Base-by-base conservation (phyloP, 2,797 vertebrate genomes). In the Limosa lapponica region DNA sequence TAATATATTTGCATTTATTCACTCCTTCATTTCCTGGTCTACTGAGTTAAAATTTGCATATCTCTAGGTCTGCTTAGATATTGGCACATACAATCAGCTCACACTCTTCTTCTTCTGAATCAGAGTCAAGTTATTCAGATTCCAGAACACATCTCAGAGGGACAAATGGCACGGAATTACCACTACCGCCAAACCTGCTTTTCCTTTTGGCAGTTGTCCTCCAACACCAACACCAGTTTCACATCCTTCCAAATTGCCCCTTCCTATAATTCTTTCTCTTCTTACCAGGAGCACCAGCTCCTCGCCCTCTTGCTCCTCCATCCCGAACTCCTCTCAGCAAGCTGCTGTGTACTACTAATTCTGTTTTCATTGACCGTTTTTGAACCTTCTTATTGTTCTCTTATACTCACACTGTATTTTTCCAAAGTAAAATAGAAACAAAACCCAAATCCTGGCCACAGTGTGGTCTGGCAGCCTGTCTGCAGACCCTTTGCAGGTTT, bases 11-110 rank as follows among this genome's bases (percentile, higher is more conserved):
- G 80, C 88, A 93, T 94, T 88, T 93, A 65, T 79, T 83, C 39
- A 20, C n/a, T 93, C 58, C 80, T 87, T 69, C 64, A 49, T 84
- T 97, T 96, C 96, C 94, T 89, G 90, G 85, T 94, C 51, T 90
- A 34, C 36, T 51, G 43, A 89, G 51, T 94, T 93, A 54, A 59
- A 58, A 90, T 96, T 96, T 94, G 83, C 80, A 72, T 82, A 36
- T 81, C 69, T 81, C 55, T 51, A 82, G 80, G 66, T 90, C 82
- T 86, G 30, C 49, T 48, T 49, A 67, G 90, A 61, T 91, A 90
- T 17, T 95, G 88, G 44, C 54, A 43, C 22, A 39, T 11, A 20
- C 8, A 75, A 12, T 52, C 44, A 49, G 58, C 30, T 87, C 10
- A 12, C 55, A 22, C 39, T 70, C 57, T 36, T 90, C 58, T 27